Evolutionary conservation across 2,113 vertebrate species (phyloP).

Genomic region (Trogon surrucura): DNA sequence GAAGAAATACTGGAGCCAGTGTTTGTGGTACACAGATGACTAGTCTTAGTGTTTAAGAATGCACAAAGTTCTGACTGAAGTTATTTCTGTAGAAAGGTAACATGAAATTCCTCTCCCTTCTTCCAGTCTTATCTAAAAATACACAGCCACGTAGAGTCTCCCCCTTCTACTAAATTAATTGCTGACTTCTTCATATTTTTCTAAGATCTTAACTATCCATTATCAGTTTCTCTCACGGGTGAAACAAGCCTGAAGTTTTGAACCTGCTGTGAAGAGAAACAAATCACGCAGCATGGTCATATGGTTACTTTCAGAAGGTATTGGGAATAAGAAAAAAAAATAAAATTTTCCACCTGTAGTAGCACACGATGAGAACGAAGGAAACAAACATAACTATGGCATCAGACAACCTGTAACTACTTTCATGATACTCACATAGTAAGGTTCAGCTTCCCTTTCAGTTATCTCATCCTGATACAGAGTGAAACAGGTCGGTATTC

Average conservation of each 20-base stretch:
- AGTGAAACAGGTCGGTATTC: constrained; percentile 95
- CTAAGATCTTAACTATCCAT: neutral
- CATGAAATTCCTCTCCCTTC: neutral
- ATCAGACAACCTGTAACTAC: neutral
- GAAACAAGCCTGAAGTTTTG: neutral
- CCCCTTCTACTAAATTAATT: neutral
- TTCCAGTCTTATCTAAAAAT: neutral
- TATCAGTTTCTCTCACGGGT: neutral
- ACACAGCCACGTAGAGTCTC: neutral
- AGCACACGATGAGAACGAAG: neutral
- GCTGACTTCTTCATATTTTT: neutral
- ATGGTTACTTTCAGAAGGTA: neutral
- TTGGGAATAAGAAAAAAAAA: neutral
- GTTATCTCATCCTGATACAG: constrained; percentile 94
- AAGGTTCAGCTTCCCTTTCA: constrained; percentile 95
- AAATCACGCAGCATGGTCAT: rapidly evolving
- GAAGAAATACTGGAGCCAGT: neutral
- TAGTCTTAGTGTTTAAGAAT: neutral
- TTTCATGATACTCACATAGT: constrained; percentile 85
- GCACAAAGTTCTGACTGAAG: neutral
- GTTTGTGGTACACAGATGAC: neutral
- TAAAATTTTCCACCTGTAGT: rapidly evolving
- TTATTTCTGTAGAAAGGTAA: neutral
- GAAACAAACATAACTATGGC: neutral
- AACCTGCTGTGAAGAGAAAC: neutral